Percentiles rank a stretch among this genome's conserved stretches.
Evolutionary conservation across 2,888 invertebrate species (phyloP).

Genomic region (Cryptus armator): DNA sequence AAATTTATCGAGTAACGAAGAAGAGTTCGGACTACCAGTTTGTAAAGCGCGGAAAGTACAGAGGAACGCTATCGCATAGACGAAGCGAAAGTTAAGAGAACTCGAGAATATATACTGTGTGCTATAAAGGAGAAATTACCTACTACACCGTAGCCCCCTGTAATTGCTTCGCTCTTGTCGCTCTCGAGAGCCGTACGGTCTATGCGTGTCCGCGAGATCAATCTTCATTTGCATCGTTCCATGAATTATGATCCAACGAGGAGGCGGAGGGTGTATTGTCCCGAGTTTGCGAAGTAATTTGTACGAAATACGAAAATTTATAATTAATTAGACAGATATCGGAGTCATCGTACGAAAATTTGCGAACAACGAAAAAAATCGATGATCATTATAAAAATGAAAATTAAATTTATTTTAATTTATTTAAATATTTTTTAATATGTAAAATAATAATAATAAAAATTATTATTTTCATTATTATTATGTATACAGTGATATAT

Average conservation of each 20-base stretch:
- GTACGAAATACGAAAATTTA: not conserved
- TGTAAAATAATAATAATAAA: too few relatives aligned
- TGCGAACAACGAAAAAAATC: not conserved
- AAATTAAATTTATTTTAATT: too few relatives aligned
- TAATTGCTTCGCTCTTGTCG: slow-evolving; percentile 33
- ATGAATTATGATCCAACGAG: not conserved
- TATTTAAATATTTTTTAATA: too few relatives aligned
- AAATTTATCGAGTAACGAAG: too few relatives aligned
- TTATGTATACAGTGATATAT: too few relatives aligned
- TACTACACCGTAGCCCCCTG: not conserved
- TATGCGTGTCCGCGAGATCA: slow-evolving; percentile 5
- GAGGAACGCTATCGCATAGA: too few relatives aligned
- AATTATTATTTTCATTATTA: too few relatives aligned
- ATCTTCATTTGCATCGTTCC: slow-evolving; percentile 49
- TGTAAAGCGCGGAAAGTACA: too few relatives aligned
- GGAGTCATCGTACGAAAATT: not conserved
- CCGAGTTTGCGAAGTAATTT: slow-evolving; percentile 37
- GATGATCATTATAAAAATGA: too few relatives aligned
- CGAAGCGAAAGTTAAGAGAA: too few relatives aligned
- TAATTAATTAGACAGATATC: not conserved
- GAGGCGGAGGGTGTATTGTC: not conserved
- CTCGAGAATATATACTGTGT: not conserved
- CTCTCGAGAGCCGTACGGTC: not conserved
- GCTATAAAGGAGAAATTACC: not conserved
- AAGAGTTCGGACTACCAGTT: too few relatives aligned